Conservation (phyloP, 2,113 vertebrate species). For the Lonchura striata region DNA sequence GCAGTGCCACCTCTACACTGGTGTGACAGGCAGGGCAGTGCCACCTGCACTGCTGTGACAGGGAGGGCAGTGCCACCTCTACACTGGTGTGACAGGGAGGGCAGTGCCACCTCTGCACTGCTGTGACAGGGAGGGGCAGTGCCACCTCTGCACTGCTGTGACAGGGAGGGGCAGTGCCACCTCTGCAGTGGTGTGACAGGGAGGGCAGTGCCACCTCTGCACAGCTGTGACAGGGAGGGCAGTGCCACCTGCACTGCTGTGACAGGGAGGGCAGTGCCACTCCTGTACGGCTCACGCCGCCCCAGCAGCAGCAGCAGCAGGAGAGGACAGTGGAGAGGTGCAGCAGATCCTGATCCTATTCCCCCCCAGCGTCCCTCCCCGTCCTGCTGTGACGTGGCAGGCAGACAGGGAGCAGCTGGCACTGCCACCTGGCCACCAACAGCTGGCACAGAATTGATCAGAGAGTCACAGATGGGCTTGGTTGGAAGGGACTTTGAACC, state of each 20-base stretch:
- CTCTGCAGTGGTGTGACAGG: too few relatives aligned
- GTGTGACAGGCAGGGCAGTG: too few relatives aligned
- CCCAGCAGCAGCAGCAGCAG: fast-evolving
- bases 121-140: too few relatives aligned
- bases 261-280: background rate
- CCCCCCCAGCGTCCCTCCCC: fast-evolving
- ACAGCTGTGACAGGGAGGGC: too few relatives aligned
- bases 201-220: background rate
- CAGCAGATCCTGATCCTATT: fast-evolving
- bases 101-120: too few relatives aligned
- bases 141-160: too few relatives aligned
- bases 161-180: background rate
- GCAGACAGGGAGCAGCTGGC: background rate
- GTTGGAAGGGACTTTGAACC: background rate
- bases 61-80: too few relatives aligned
- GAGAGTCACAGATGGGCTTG: background rate
- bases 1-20: too few relatives aligned
- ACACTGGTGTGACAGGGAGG: too few relatives aligned
- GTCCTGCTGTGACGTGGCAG: fast-evolving
- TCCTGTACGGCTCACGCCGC: too few relatives aligned
- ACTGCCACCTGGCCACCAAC: fast-evolving
- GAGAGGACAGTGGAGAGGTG: fast-evolving
- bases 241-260: too few relatives aligned
- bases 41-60: background rate
- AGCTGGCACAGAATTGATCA: background rate